Conservation (phyloP, 2,113 vertebrate species). For the Brachypteracias leptosomus region DNA sequence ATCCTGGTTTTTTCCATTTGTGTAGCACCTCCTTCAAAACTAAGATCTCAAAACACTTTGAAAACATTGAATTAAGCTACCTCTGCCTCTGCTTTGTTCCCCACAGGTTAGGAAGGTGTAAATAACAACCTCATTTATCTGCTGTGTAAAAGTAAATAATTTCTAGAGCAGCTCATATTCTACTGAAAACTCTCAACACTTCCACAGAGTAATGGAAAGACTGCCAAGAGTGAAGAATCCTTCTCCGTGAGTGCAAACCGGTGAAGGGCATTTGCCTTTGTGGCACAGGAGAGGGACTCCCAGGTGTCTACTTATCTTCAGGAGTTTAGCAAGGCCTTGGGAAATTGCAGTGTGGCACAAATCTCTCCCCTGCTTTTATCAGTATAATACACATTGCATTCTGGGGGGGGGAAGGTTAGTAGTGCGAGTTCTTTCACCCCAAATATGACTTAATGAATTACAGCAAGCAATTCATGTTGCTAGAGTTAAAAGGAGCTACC, state of each 20-base stretch:
- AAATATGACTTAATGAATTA: neutral
- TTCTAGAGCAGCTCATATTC: slow-evolving; percentile 41
- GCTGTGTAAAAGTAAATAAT: slow-evolving; percentile 5
- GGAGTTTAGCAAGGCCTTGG: neutral
- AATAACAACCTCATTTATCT: slow-evolving; percentile 50
- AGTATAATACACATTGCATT: neutral
- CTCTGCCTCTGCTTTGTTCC: neutral
- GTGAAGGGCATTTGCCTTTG: slow-evolving; percentile 21
- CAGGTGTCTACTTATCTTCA: slow-evolving; percentile 43
- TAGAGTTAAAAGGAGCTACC: neutral
- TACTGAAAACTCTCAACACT: slow-evolving; percentile 50
- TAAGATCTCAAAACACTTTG: neutral
- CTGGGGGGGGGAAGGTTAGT: neutral
- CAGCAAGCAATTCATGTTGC: neutral
- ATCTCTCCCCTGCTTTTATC: slow-evolving; percentile 25
- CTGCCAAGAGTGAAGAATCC: slow-evolving; percentile 57
- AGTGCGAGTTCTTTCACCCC: slow-evolving; percentile 5
- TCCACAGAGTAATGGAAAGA: slow-evolving; percentile 24
- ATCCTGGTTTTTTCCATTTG: slow-evolving; percentile 2
- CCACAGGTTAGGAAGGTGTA: neutral
- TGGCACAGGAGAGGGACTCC: neutral
- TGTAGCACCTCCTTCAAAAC: neutral
- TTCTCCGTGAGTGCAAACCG: slow-evolving; percentile 35
- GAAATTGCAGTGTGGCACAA: neutral
- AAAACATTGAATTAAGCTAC: neutral